A percentile compares a stretch with the other conserved stretches of the same genome.
Conservation (phyloP, 1,140 invertebrate genomes). For the Drosophila serrata region DNA sequence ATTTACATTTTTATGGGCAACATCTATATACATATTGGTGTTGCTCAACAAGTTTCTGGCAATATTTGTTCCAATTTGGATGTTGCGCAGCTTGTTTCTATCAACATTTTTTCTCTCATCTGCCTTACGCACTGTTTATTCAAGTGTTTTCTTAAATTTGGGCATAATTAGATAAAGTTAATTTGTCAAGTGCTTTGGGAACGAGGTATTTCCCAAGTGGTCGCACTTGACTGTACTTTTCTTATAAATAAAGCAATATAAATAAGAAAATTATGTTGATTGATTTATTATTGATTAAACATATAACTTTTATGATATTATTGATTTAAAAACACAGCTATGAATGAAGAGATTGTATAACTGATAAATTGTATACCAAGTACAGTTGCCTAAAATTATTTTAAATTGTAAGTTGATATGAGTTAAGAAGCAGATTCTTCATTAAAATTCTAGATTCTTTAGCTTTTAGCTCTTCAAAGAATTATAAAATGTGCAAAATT, state of each 20-base stretch:
- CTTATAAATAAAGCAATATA: neutral
- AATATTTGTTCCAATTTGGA: neutral
- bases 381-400: neutral
- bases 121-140: neutral
- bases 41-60: neutral
- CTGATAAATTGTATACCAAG: no score
- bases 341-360: neutral
- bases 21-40: neutral
- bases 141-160: neutral
- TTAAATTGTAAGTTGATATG: neutral
- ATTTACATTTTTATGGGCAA: neutral
- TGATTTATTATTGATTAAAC: no score
- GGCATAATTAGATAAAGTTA: neutral
- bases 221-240: neutral
- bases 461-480: conserved; percentile 19
- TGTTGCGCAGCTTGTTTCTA: neutral
- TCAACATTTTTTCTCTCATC: neutral
- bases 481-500: conserved; percentile 47
- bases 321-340: no score
- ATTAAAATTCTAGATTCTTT: no score
- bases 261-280: no score
- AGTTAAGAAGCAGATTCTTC: neutral
- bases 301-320: no score
- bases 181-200: neutral
- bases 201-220: no score